Conservation (phyloP, 2,797 vertebrate genomes). For the Manis pentadactyla region DNA sequence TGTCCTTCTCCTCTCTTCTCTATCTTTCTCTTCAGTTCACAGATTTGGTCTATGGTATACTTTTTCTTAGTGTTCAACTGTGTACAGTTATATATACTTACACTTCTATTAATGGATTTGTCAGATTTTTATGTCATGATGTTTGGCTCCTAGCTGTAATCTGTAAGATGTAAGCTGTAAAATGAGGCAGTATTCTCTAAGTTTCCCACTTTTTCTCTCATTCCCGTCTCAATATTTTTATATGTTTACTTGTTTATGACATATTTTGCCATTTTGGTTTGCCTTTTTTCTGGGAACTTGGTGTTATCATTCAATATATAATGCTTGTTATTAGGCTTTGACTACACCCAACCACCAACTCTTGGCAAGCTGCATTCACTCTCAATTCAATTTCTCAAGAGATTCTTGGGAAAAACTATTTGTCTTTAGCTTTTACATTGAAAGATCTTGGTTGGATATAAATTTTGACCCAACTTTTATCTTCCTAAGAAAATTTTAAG, state of each 20-base stretch:
- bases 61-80: not conserved
- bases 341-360: slow-evolving; percentile 13
- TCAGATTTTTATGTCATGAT: not conserved
- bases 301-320: not conserved
- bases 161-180: not conserved
- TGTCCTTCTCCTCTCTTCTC: not conserved
- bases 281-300: not conserved
- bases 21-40: not conserved
- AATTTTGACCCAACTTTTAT: not conserved
- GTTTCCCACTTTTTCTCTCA: not conserved
- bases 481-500: slow-evolving; percentile 19
- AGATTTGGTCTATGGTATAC: not conserved
- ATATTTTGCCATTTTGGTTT: not conserved
- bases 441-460: not conserved
- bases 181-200: not conserved
- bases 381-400: not conserved
- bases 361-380: not conserved
- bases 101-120: not conserved
- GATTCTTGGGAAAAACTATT: not conserved
- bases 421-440: not conserved
- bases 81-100: not conserved
- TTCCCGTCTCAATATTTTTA: not conserved
- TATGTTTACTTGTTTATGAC: not conserved
- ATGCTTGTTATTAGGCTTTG: not conserved
- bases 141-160: not conserved